Base-by-base conservation (phyloP, 2,113 vertebrate species). In the Plotosus lineatus region DNA sequence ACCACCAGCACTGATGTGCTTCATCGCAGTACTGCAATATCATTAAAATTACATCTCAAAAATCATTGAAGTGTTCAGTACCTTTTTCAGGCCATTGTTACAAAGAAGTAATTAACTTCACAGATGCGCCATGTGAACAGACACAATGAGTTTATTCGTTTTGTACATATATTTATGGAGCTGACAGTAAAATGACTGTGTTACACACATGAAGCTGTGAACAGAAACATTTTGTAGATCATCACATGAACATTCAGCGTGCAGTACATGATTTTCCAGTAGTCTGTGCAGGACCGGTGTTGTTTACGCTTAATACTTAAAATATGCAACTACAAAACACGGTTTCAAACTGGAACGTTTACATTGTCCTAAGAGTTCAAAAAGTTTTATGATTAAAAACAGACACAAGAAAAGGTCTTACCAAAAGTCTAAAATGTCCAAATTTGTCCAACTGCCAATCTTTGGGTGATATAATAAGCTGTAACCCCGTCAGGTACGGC, bases 141-240 rank as follows among this genome's bases (percentile, higher is more conserved):
- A 78, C 60, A 82, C 55, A 77, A 85, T 78, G 79, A 15, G 75
- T 85, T 85, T 82, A 79, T 80, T 76, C 44, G 53, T 84, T 63
- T 69, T 36, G 7, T 69, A 69, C 83, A 82, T 50, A 65, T 19
- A 15, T 71, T 68, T 66, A 40, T 65, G 51, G 44, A 58, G 69
- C 53, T 3, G 36, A 84, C 71, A 85, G 33, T 75, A 79, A 84
- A 82, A 75, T 17, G 53, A 31, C 58, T 71, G 48, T 63, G 60
- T 75, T 56, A 82, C 36, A 76, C 38, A 21, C 79, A 76, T 31
- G 61, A 61, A 71, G 65, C 76, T 69, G 40, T 51, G 69, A 75
- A 82, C 79, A 75, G 36, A 82, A 77, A 60, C 48, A 40, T 82
- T 68, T 51, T 42, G 31, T 77, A 48, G 48, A 56, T 26, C 36